Percentiles rank a stretch among this genome's conserved stretches.
Conservation (phyloP, 1,140 invertebrate species). For the Phocides pigmalion region DNA sequence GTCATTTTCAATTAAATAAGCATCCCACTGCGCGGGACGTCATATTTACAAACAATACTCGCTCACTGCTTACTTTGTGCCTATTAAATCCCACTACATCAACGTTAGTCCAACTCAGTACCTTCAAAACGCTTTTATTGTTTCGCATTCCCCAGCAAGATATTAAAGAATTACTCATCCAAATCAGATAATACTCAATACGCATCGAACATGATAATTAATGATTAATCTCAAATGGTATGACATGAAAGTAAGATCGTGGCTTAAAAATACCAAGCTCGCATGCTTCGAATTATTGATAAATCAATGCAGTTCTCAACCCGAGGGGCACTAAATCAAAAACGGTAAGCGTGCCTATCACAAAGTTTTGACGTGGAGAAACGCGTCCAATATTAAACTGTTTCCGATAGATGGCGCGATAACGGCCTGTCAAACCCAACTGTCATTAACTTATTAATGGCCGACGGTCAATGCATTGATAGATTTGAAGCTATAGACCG, state of each 20-base stretch:
- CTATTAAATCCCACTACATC: conserved; percentile 41
- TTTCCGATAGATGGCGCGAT: conserved; percentile 79
- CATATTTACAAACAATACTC: conserved; percentile 77
- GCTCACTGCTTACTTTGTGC: conserved; percentile 45
- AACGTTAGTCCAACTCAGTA: conserved; percentile 43
- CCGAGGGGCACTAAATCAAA: conserved; percentile 79
- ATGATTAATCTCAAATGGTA: conserved; percentile 74
- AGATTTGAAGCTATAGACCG: conserved; percentile 40
- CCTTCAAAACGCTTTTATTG: conserved; percentile 27
- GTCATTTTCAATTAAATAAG: conserved; percentile 49
- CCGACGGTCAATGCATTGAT: conserved; percentile 59
- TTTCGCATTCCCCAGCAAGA: conserved; percentile 37
- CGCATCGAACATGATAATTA: conserved; percentile 73
- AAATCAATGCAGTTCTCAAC: conserved; percentile 77
- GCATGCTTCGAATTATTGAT: conserved; percentile 80
- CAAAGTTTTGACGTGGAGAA: conserved; percentile 76
- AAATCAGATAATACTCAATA: conserved; percentile 76
- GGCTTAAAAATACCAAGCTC: conserved; percentile 75
- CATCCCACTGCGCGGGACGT: conserved; percentile 60
- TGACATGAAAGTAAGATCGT: conserved; percentile 82
- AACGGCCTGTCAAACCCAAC: conserved; percentile 72
- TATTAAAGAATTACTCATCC: conserved; percentile 71
- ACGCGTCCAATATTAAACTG: conserved; percentile 71
- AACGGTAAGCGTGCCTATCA: conserved; percentile 61
- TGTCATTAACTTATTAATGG: conserved; percentile 81